Evolutionary conservation across 2,888 invertebrate species (phyloP), one percentile per base, ranked within the genome.

Genomic region (Margaritifera margaritifera): DNA sequence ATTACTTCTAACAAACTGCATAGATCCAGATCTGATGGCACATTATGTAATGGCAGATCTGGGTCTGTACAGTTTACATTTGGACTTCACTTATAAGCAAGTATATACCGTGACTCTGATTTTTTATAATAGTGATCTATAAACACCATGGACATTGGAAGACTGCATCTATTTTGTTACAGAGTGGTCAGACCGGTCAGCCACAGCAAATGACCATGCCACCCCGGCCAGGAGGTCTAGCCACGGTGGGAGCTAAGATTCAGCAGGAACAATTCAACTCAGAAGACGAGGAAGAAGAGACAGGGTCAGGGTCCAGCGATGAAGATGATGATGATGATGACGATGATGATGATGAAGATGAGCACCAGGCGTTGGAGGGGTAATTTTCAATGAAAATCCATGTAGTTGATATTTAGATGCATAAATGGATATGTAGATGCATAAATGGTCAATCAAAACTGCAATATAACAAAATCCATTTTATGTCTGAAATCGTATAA

Each of bases 341-440:
- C 42, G 83, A 83, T 62, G 84, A 84, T 64, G 82, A 82, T 60
- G 85, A 85, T 64, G 85, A 84, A 59, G 82, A 82, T 60, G 82
- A 82, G 53, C 82, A 83, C 66, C 81, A 79, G 50, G 71, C 73
- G 19, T 58, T 73, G 22, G 81, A 81, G 72, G 81, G 81, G 82
- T 81, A 55, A 25, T 63, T 31, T 62, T 20, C 19, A 15, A 19
- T 62, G n/a, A 22, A 15, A 27, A 4, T 62, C 1, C 52, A n/a
- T 31, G 15, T 52, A n/a, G 55, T 64, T 31, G 20, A 24, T 6
- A 31, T 31, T 6, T 31, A 31, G 31, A 31, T 31, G 31, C 6
- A 6, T 42, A 42, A 11, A 42, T 42, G 42, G 42, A 42, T 6
- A 31, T 31, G 6, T 31, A 31, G 31, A 31, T 31, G 31, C 6